phyloP scores from a whole-genome alignment of 2,888 invertebrate genomes.

The Balanococcus diminutus region DNA sequence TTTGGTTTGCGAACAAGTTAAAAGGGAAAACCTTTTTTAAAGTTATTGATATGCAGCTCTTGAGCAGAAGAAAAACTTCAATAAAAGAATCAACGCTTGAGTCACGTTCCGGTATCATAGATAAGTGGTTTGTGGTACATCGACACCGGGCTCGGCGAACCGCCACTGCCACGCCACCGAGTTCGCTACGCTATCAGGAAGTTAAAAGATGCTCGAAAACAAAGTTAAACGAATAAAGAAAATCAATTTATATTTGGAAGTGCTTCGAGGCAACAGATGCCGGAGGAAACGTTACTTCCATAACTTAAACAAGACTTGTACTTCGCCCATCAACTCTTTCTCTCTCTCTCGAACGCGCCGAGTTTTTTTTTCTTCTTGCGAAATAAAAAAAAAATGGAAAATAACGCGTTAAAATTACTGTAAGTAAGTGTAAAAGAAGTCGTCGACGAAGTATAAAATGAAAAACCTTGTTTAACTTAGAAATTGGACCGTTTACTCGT shows the following conservation, averaged over 20 bases:
- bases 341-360: neutral
- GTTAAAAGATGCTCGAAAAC: slow-evolving; percentile 37
- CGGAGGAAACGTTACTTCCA: slow-evolving; percentile 35
- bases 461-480: slow-evolving; percentile 2
- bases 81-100: slow-evolving; percentile 40
- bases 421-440: slow-evolving; percentile 12
- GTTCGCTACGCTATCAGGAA: slow-evolving; percentile 2
- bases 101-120: slow-evolving; percentile 40
- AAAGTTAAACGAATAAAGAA: slow-evolving; percentile 42
- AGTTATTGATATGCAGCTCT: slow-evolving; percentile 42
- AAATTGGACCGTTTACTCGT: slow-evolving; percentile 28
- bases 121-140: slow-evolving; percentile 42
- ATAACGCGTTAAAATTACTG: neutral
- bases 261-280: slow-evolving; percentile 32
- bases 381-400: neutral
- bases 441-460: neutral
- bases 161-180: neutral
- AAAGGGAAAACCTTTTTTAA: neutral
- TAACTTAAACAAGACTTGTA: slow-evolving; percentile 27
- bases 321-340: neutral
- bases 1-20: neutral
- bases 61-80: slow-evolving; percentile 27
- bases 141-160: slow-evolving; percentile 10
- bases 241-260: slow-evolving; percentile 42
- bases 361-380: neutral